Conservation (phyloP, 2,888 invertebrate genomes). For the Pollenia labialis region DNA sequence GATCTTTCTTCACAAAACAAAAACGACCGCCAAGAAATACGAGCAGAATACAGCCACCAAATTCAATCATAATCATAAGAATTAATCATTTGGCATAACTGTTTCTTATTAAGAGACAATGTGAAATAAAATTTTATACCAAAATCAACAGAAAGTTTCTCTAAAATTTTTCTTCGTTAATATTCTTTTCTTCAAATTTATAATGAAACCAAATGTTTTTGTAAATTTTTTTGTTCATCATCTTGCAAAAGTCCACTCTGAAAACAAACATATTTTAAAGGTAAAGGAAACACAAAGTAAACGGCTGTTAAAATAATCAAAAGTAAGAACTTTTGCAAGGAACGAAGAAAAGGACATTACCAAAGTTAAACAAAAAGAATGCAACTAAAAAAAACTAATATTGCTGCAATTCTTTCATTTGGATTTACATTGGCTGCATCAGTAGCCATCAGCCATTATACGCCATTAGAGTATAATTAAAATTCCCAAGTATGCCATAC, state of each 20-base stretch:
- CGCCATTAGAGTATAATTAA: constrained; percentile 83
- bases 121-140: constrained; percentile 6
- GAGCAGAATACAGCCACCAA: no score
- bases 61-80: neutral
- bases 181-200: constrained; percentile 20
- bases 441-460: constrained; percentile 77
- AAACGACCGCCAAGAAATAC: no score
- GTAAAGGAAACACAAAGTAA: constrained; percentile 45
- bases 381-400: constrained; percentile 22
- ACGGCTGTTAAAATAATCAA: constrained; percentile 49
- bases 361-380: constrained; percentile 61
- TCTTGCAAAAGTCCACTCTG: constrained; percentile 1
- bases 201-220: constrained; percentile 54
- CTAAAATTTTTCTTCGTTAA: constrained; percentile 6
- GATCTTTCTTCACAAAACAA: no score
- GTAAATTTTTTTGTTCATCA: constrained; percentile 39
- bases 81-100: neutral
- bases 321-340: constrained; percentile 45
- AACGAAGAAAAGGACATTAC: constrained; percentile 59
- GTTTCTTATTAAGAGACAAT: neutral
- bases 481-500: constrained; percentile 79
- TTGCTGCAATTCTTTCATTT: constrained; percentile 71
- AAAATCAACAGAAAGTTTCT: constrained; percentile 19
- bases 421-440: constrained; percentile 70
- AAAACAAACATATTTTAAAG: constrained; percentile 28